Percentiles rank a stretch among this genome's conserved stretches.
Conservation (phyloP, 2,113 vertebrate species). For the Thalassoma bifasciatum region DNA sequence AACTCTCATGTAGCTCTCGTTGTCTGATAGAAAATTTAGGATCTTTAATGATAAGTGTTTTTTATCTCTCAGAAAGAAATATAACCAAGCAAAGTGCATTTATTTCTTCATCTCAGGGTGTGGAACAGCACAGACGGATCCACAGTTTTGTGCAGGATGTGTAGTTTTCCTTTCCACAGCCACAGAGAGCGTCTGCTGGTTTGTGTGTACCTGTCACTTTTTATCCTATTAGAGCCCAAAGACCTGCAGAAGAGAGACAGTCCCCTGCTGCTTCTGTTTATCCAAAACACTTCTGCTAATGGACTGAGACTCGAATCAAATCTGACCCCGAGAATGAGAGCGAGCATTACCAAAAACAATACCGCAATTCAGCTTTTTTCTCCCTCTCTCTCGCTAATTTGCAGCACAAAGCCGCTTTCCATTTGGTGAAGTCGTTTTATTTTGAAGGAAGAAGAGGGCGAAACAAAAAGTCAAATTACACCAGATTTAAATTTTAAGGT, state of each 20-base stretch:
- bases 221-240: slow-evolving; percentile 88
- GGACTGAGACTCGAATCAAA: slow-evolving; percentile 96
- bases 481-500: slow-evolving; percentile 52
- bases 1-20: no score
- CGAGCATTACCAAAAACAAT: slow-evolving; percentile 87
- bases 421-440: slow-evolving; percentile 87
- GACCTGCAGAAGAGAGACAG: slow-evolving; percentile 85
- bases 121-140: no score
- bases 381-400: slow-evolving; percentile 79
- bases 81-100: no score
- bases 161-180: not conserved
- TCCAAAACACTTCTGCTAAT: slow-evolving; percentile 94
- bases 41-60: no score
- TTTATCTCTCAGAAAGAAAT: no score
- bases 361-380: slow-evolving; percentile 80
- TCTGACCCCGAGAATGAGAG: slow-evolving; percentile 93
- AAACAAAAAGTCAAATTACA: slow-evolving; percentile 31
- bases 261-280: slow-evolving; percentile 97
- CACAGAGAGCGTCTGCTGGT: not conserved
- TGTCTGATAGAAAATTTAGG: no score
- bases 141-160: not conserved
- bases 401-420: slow-evolving; percentile 88
- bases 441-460: slow-evolving; percentile 81
- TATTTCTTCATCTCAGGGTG: no score
- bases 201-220: slow-evolving; percentile 92